Evolutionary conservation across 1,140 invertebrate species (phyloP).

Genomic region (Cydia pomonella): DNA sequence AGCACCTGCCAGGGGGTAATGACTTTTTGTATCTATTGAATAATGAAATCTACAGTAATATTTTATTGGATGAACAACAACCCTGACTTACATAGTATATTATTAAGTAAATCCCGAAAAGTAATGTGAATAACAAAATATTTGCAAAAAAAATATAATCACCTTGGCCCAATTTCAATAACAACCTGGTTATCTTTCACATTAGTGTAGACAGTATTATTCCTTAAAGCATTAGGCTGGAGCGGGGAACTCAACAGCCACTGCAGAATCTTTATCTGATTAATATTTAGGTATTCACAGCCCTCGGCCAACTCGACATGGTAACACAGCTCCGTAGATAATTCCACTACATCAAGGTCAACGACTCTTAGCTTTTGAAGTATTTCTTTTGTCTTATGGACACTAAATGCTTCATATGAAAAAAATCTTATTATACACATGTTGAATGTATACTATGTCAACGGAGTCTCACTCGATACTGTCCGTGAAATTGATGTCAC

Average conservation of each 20-base stretch:
- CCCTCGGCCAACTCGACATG: conserved; percentile 85
- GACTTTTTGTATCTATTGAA: too few relatives aligned
- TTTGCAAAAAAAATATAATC: conserved; percentile 44
- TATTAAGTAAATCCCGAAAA: too few relatives aligned
- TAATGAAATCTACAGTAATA: too few relatives aligned
- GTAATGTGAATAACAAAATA: too few relatives aligned
- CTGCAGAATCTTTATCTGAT: conserved; percentile 83
- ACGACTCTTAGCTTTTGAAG: conserved; percentile 66
- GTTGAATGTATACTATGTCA: conserved; percentile 27
- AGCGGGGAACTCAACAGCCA: conserved; percentile 88
- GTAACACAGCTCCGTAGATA: conserved; percentile 90
- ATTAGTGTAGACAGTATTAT: conserved; percentile 69
- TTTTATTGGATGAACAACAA: too few relatives aligned
- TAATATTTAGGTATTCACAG: conserved; percentile 73
- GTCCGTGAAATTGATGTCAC: conserved; percentile 34
- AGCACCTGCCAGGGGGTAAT: too few relatives aligned
- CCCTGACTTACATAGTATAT: too few relatives aligned
- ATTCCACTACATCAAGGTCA: conserved; percentile 66
- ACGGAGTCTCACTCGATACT: conserved; percentile 35
- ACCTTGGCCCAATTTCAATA: conserved; percentile 91
- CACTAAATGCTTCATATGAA: conserved; percentile 70
- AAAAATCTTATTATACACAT: conserved; percentile 77
- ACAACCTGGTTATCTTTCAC: conserved; percentile 74
- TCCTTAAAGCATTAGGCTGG: conserved; percentile 79
- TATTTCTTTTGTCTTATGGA: conserved; percentile 74